Evolutionary conservation across 1,140 invertebrate genomes (phyloP).

Genomic region (Cyclina sinensis): DNA sequence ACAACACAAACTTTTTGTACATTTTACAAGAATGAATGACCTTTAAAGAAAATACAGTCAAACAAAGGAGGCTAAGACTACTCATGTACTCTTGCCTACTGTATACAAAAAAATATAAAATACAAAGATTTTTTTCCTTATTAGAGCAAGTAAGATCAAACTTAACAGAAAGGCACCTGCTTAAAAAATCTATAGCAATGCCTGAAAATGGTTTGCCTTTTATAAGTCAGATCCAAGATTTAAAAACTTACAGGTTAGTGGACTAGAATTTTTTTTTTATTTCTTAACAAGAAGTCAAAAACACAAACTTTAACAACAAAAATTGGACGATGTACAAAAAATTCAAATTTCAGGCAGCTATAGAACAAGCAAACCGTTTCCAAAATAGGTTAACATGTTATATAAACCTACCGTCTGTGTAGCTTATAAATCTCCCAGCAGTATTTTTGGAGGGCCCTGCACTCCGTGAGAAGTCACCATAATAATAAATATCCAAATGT

Average conservation of each 20-base stretch:
- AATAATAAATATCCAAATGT: conserved; percentile 52
- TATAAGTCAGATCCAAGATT: too few relatives aligned
- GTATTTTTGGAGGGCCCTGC: conserved; percentile 36
- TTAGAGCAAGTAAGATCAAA: too few relatives aligned
- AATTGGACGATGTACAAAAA: neutral
- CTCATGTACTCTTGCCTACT: too few relatives aligned
- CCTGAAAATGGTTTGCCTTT: neutral
- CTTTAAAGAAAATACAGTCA: too few relatives aligned
- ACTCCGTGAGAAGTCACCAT: conserved; percentile 19
- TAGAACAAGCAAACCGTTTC: conserved; percentile 4
- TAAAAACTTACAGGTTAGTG: too few relatives aligned
- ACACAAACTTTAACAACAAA: neutral
- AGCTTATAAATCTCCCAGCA: conserved; percentile 14
- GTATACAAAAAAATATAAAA: too few relatives aligned
- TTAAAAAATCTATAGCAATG: neutral
- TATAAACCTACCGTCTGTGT: conserved; percentile 50
- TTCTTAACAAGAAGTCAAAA: too few relatives aligned
- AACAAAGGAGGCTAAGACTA: too few relatives aligned
- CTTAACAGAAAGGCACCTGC: neutral
- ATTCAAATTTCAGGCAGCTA: conserved; percentile 11
- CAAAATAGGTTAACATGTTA: conserved; percentile 43
- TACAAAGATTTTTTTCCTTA: too few relatives aligned
- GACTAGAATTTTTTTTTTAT: too few relatives aligned
- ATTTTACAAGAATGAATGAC: too few relatives aligned
- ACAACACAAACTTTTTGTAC: too few relatives aligned